phyloP scores from a whole-genome alignment of 2,113 vertebrate genomes.

The Pungitius pungitius region DNA sequence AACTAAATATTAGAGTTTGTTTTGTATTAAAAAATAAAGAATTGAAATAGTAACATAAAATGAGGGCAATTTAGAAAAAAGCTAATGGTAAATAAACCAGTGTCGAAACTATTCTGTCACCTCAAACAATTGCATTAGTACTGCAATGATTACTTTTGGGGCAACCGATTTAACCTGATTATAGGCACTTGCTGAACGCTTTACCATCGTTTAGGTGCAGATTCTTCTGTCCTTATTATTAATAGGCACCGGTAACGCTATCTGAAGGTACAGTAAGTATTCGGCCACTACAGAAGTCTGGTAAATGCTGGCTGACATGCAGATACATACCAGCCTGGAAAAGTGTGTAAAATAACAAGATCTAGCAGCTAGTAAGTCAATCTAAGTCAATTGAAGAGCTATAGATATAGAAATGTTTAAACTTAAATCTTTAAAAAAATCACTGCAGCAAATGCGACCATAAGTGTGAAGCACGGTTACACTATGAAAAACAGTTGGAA shows the following conservation, averaged over 20 bases:
- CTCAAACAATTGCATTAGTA: background rate
- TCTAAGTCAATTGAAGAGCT: background rate
- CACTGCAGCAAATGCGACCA: constrained; percentile 14
- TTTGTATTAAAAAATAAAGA: background rate
- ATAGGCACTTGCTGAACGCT: background rate
- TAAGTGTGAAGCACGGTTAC: constrained; percentile 17
- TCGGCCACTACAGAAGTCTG: background rate
- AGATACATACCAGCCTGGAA: background rate
- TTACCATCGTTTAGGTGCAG: background rate
- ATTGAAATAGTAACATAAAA: background rate
- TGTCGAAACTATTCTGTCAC: background rate
- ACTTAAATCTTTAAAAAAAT: background rate
- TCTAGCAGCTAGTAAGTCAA: background rate
- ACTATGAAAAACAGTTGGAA: background rate
- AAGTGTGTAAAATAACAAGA: background rate
- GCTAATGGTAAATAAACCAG: background rate
- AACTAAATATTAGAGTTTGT: background rate
- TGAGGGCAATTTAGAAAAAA: background rate
- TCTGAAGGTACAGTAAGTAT: constrained; percentile 15
- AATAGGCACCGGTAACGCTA: background rate
- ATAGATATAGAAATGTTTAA: background rate
- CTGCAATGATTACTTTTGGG: background rate
- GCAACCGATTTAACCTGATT: background rate
- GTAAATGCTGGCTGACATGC: background rate
- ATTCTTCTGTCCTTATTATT: background rate